phyloP scores from a whole-genome alignment of 2,888 invertebrate species.

The Metalampra italica region DNA sequence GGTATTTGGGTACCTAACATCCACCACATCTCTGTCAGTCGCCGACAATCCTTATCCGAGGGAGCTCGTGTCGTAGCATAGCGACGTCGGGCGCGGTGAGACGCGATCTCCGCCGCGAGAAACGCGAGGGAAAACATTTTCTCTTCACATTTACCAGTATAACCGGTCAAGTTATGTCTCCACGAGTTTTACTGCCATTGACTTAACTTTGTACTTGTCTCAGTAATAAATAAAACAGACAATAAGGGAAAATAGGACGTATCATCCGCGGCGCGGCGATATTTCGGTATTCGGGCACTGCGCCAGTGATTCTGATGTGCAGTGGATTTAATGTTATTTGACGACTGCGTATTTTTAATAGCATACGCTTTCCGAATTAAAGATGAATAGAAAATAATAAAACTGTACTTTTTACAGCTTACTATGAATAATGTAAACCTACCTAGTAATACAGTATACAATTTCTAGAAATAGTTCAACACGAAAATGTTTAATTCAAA shows the following conservation, averaged over 20 bases:
- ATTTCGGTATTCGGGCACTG: constrained; percentile 61
- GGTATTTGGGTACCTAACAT: not conserved
- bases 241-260: constrained; percentile 23
- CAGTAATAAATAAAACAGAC: constrained; percentile 4
- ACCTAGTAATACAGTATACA: no score
- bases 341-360: constrained; percentile 9
- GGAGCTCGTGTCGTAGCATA: constrained; percentile 16
- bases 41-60: constrained; percentile 21
- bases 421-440: no score
- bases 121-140: constrained; percentile 15
- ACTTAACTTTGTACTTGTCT: not conserved
- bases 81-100: not conserved
- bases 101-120: constrained; percentile 10
- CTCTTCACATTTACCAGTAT: constrained; percentile 1
- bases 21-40: constrained; percentile 24
- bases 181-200: not conserved
- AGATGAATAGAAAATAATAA: no score
- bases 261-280: constrained; percentile 51
- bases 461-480: no score
- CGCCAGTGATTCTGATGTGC: constrained; percentile 49
- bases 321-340: constrained; percentile 35
- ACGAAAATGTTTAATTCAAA: no score
- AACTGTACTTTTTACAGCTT: no score
- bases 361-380: no score
- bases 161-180: constrained; percentile 2